These are phyloP conservation scores for Drosophila maculinotata DNA, from an alignment of 2,888 invertebrate species.

Conservation along the genomic window DNA sequence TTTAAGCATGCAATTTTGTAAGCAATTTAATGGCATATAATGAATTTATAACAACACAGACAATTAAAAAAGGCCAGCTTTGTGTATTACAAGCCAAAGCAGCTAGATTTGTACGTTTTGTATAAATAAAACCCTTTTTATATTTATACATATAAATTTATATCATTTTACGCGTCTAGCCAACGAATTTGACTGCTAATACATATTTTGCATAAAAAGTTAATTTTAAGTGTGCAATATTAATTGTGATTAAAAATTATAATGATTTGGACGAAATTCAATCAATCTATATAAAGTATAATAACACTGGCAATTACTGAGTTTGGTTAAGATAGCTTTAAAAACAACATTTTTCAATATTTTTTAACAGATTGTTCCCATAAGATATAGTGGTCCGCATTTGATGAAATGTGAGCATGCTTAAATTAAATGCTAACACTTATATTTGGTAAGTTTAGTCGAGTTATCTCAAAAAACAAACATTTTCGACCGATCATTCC, in stretches of 20 bases:
- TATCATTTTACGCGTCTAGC: conserved; percentile 44
- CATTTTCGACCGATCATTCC: no score
- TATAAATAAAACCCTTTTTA: conserved; percentile 23
- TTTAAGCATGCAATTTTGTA: conserved; percentile 54
- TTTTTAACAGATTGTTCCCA: no score
- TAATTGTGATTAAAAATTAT: conserved; percentile 64
- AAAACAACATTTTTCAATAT: no score
- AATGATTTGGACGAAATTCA: no score
- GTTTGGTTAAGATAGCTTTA: no score
- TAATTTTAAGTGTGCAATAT: conserved; percentile 67
- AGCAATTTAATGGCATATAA: conserved; percentile 48
- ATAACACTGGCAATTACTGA: no score
- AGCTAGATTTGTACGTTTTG: conserved; percentile 50
- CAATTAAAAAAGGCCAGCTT: conserved; percentile 11
- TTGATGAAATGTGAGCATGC: no score
- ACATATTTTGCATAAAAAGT: conserved; percentile 43
- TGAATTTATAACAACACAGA: conserved; percentile 25
- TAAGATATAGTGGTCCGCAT: no score
- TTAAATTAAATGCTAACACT: no score
- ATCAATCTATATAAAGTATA: no score
- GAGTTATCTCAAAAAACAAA: no score
- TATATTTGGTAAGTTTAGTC: no score
- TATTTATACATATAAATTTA: conserved; percentile 26
- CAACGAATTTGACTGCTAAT: conserved; percentile 34
- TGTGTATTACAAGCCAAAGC: conserved; percentile 33